phyloP scores from a whole-genome alignment of 2,888 invertebrate species.

The Sinotaia quadrata region DNA sequence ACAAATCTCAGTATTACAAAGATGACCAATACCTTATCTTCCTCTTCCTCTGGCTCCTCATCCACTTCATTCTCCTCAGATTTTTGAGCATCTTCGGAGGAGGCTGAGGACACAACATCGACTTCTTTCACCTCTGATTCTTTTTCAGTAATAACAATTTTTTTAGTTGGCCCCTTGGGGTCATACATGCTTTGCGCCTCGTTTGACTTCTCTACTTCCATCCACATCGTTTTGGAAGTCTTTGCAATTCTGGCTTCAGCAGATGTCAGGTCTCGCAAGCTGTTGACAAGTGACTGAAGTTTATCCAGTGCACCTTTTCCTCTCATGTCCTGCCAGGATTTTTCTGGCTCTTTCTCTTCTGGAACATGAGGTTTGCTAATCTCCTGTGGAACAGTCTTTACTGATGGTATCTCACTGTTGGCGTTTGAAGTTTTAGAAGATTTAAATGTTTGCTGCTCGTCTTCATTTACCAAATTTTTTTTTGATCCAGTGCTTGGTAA shows the following conservation, averaged over 20 bases:
- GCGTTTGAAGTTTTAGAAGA: neutral
- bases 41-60: slow-evolving; percentile 52
- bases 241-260: slow-evolving; percentile 15
- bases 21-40: slow-evolving; percentile 24
- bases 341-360: neutral
- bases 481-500: too few relatives aligned
- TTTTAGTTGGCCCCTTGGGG: neutral
- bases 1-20: too few relatives aligned
- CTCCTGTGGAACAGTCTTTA: neutral
- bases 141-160: neutral
- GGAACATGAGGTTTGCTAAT: neutral
- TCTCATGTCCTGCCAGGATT: neutral
- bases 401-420: neutral
- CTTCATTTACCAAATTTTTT: neutral
- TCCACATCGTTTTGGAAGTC: slow-evolving; percentile 12
- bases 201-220: neutral
- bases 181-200: neutral
- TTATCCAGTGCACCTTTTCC: neutral
- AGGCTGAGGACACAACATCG: neutral
- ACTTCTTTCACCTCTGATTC: neutral
- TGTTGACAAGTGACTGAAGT: neutral
- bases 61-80: slow-evolving; percentile 18
- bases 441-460: neutral
- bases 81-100: slow-evolving; percentile 1
- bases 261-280: slow-evolving; percentile 9